Base-by-base conservation (phyloP, 2,113 vertebrate species). In the Prunella fulvescens region DNA sequence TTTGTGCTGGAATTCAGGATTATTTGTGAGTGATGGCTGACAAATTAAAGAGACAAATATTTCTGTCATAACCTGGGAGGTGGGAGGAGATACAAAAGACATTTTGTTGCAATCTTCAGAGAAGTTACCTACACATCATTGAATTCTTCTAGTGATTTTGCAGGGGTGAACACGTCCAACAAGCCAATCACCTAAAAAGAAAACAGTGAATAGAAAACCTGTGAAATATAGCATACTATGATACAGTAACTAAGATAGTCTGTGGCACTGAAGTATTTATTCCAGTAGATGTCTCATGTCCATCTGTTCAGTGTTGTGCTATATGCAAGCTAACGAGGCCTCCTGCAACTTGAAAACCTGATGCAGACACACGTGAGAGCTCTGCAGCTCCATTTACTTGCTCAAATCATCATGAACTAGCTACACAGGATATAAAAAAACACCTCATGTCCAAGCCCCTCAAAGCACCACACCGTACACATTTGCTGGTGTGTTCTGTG, bases 101-200 rank as follows among this genome's bases (percentile, higher is more conserved):
- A 51, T 44, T 93, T 88, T 60, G 24, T 44, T 86, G 47, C 74
- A 90, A 86, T 81, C 65, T 77, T 82, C 78, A 90, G 62, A 93
- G 86, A 81, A 89, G 94, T 88, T 96, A 99, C 99, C 99, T 98
- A 99, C 99, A 99, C 99, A 88, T 99, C 99, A 93, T 97, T 99
- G 98, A 99, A 99, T 93, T 99, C 99, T 94, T 99, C 98, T 96
- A 99, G 97, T 54, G 97, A 98, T 53, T 98, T 98, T 69, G 98
- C 98, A 62, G 99, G 99, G 19, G 99, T 99, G 96, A 99, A 99
- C 86, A 99, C 99, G 76, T 99, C 99, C 98, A 99, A 96, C 22
- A 99, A 98, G 62, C 99, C 99, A 45, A 99, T 99, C 85, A 99
- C 99, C 99, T 99, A 37, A 35, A 81, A 95, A 86, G 92, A 95